Evolutionary conservation across 2,113 vertebrate genomes (phyloP), one percentile per base, ranked within the genome.

Genomic region (Pterocles orientalis): DNA sequence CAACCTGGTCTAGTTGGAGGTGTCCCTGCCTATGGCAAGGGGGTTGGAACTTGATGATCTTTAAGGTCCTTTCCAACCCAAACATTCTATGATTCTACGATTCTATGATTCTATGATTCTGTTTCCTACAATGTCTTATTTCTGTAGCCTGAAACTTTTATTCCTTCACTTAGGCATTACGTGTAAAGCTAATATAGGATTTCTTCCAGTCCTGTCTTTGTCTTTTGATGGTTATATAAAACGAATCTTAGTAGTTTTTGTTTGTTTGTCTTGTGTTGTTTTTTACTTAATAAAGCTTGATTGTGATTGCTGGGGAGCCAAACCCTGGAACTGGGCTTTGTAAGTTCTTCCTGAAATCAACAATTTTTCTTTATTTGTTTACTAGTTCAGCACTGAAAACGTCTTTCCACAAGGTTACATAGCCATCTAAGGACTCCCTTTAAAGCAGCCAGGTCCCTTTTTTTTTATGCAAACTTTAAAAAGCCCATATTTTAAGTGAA

Each of bases 231-330:
- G 10, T 51, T 89, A 47, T 53, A 41, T 25, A 62, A 84, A 47
- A 9, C 5, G 5, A 36, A 3, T 9, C 14, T 82, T 21, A 64
- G 43, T 5, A 2, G 0, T 1, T 36, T 64, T 34, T 69, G 0
- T 54, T 61, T 48, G 6, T 41, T 77, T 90, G 19, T 33, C n/a
- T 76, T 41, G 41, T 41, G 41, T 41, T 14, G 3, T 39, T 50
- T 8, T 25, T 69, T 48, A 5, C 54, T 86, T 81, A 5, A 23
- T 62, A 70, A 78, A 81, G 2, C 19, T 47, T 66, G 3, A 14
- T 61, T 77, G 24, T 57, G 45, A 21, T 51, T 73, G 24, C 8
- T 45, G 50, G 34, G 11, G 16, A 53, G 19, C 9, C n/a, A 12
- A 86, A 45, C 9, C 7, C 19, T 85, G 7, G 12, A 62, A 50